Conservation (phyloP, 2,797 vertebrate genomes). For the Alcedo quadribrachys region DNA sequence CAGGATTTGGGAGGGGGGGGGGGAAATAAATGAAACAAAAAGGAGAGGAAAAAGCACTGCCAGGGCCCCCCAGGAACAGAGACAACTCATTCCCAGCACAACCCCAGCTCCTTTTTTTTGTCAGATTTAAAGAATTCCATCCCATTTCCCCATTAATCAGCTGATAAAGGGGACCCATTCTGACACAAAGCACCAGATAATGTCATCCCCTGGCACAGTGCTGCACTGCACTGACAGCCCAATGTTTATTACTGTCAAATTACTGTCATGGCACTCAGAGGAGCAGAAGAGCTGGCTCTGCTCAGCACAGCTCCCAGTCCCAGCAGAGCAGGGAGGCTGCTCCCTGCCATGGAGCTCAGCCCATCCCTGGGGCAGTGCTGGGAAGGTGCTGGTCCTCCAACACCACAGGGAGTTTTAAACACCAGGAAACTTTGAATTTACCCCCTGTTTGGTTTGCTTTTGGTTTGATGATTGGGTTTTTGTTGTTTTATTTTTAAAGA, state of each 20-base stretch:
- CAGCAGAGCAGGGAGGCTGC: not conserved
- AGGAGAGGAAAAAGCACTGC: not conserved
- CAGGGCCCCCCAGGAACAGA: not conserved
- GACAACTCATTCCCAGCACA: not conserved
- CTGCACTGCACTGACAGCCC: conserved; percentile 23
- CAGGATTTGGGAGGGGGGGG: not conserved
- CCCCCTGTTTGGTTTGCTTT: not conserved
- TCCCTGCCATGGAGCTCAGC: not conserved
- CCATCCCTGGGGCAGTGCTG: not conserved
- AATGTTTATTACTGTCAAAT: conserved; percentile 64
- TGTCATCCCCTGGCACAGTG: conserved; percentile 51
- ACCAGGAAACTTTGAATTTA: not conserved
- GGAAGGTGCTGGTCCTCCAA: not conserved
- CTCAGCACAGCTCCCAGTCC: conserved; percentile 8
- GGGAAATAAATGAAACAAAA: not conserved
- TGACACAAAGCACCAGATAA: conserved; percentile 55
- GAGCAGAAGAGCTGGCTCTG: conserved; percentile 33
- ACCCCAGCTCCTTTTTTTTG: not conserved
- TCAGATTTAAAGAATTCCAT: conserved; percentile 38
- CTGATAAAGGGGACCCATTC: conserved; percentile 4
- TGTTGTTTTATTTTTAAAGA: not conserved
- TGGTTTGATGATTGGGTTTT: not conserved
- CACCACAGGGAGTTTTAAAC: not conserved
- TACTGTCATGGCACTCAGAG: conserved; percentile 58
- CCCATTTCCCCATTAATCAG: conserved; percentile 49